These are phyloP conservation scores for Coranthus polyacanthus DNA, from an alignment of 2,797 vertebrate genomes.

Conservation along the genomic window DNA sequence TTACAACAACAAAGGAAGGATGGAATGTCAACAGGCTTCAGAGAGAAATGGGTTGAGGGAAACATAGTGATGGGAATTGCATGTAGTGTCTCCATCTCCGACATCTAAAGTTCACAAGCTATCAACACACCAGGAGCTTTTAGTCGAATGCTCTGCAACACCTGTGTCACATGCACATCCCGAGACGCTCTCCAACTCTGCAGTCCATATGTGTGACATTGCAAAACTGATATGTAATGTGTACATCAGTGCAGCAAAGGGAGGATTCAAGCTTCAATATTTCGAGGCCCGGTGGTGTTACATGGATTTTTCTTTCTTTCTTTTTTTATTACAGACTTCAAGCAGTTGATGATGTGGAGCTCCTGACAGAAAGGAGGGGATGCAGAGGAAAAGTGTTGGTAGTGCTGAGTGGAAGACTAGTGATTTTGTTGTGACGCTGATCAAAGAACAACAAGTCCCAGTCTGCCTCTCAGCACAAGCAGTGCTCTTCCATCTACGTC, in stretches of 20 bases:
- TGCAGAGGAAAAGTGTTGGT: conserved; percentile 58
- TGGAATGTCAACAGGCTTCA: conserved; percentile 86
- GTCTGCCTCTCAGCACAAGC: conserved; percentile 83
- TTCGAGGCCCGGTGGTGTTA: conserved; percentile 18
- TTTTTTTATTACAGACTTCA: conserved; percentile 54
- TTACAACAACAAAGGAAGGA: conserved; percentile 85
- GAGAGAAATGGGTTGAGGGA: conserved; percentile 73
- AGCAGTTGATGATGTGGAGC: conserved; percentile 31
- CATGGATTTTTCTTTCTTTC: conserved; percentile 38
- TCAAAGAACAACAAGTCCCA: conserved; percentile 86
- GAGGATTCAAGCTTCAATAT: conserved; percentile 4
- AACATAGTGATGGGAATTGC: conserved; percentile 59
- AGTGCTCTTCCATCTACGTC: conserved; percentile 63
- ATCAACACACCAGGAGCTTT: conserved; percentile 8
- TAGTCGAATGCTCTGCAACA: conserved; percentile 25
- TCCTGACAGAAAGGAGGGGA: conserved; percentile 8
- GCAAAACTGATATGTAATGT: conserved; percentile 20
- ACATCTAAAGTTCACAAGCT: conserved; percentile 70
- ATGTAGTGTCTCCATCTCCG: conserved; percentile 55
- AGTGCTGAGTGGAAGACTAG: conserved; percentile 85
- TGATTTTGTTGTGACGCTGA: conserved; percentile 85
- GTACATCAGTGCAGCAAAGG: neutral
- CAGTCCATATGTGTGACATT: conserved; percentile 6
- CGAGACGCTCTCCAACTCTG: conserved; percentile 24
- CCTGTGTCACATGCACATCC: conserved; percentile 38